Conservation (phyloP, 2,888 invertebrate species). For the Nomada fucata region DNA sequence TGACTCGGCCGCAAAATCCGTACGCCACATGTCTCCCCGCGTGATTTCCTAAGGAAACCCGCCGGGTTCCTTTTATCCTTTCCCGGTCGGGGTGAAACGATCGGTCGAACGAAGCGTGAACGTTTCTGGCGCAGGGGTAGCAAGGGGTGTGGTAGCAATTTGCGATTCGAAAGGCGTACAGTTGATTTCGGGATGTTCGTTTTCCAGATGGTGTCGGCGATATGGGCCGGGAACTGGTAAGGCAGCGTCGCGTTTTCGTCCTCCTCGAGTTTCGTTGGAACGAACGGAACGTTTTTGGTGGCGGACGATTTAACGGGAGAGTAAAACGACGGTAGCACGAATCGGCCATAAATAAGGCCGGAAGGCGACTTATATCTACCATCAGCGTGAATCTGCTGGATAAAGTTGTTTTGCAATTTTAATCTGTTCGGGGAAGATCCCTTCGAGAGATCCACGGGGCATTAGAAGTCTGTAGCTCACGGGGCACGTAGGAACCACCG, state of each 20-base stretch:
- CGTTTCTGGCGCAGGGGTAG: conserved; percentile 72
- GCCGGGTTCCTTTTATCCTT: background rate
- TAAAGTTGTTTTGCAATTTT: conserved; percentile 49
- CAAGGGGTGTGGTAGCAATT: conserved; percentile 78
- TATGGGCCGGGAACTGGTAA: conserved; percentile 4
- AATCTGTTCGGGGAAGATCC: conserved; percentile 43
- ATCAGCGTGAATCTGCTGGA: background rate
- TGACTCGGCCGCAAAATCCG: conserved; percentile 65
- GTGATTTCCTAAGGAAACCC: conserved; percentile 21
- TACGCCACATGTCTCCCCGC: conserved; percentile 70
- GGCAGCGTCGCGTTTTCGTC: background rate
- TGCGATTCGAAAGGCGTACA: conserved; percentile 61
- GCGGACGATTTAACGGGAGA: background rate
- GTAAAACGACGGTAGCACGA: background rate
- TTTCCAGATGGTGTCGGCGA: conserved; percentile 69
- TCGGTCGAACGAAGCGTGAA: conserved; percentile 77
- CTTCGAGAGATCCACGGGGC: conserved; percentile 1
- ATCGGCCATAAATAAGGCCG: background rate
- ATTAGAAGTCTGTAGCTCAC: conserved; percentile 8
- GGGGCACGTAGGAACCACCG: conserved; percentile 39
- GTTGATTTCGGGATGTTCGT: conserved; percentile 51
- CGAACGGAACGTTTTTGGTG: background rate
- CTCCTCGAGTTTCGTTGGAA: background rate
- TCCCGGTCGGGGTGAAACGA: conserved; percentile 58
- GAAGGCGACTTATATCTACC: background rate